Base-by-base conservation (phyloP, 1,140 invertebrate genomes). In the Polypedilum pembai region DNA sequence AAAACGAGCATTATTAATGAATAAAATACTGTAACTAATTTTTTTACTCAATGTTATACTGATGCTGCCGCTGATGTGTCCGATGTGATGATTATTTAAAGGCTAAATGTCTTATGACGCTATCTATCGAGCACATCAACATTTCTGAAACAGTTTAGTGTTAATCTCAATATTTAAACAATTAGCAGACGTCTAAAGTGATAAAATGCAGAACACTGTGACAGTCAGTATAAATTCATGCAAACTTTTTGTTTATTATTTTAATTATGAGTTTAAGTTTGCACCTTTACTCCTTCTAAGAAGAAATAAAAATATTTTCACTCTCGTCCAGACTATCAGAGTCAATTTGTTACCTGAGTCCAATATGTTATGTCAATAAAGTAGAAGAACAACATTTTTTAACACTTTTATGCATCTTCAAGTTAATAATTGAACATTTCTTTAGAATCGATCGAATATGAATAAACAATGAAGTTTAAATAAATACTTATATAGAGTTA, bases 21-120 rank as follows among this genome's bases (percentile, higher is more conserved):
- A 20, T 69, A 69, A 66, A 66, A 7, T 69, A 69, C 65, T 69
- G 65, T 21, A 69, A 69, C 65, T 69, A 69, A 18, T 69, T 69
- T 69, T 69, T 69, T 21, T 18, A 56, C 45, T 56, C 45, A 56
- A 56, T 56, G 45, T 12, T 56, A 56, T 45, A 56, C 45, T 56
- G 45, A 56, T 56, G 45, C 45, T 56, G 45, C 45, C n/a, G 45
- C n/a, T 56, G 45, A 56, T 56, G 45, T 56, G 45, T 56, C 12
- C 45, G 15, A 15, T 33, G 24, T 33, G 24, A 33, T n/a, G n/a
- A 56, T 15, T 56, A 4, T 15, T 56, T 56, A 12, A 56, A n/a
- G 12, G 12, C 12, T 56, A 12, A 56, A 56, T n/a, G 15, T 56
- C 45, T 56, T 4, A n/a, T n/a, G n/a, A n/a, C n/a, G n/a, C n/a